Percentiles rank a stretch among this genome's conserved stretches.
Evolutionary conservation across 2,888 invertebrate genomes (phyloP).

Genomic region (Drosophila putrida): DNA sequence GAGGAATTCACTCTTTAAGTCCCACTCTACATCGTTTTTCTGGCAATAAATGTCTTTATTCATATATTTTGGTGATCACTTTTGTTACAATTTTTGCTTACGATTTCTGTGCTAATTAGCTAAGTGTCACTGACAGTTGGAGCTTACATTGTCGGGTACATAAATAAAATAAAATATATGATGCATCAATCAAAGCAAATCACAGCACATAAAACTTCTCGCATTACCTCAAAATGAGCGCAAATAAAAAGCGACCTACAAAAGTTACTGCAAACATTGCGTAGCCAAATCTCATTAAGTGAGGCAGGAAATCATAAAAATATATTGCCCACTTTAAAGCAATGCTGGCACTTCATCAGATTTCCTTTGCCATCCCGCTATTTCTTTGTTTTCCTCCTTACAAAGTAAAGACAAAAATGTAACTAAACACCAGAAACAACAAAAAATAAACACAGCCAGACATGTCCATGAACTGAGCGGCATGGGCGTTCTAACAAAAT

Average conservation of each 20-base stretch:
- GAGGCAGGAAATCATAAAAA: slow-evolving; percentile 71
- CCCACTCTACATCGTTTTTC: background rate
- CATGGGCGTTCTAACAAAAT: slow-evolving; percentile 44
- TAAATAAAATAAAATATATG: slow-evolving; percentile 15
- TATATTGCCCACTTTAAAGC: slow-evolving; percentile 79
- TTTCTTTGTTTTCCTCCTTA: background rate
- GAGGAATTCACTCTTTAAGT: background rate
- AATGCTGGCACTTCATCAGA: slow-evolving; percentile 76
- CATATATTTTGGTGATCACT: background rate
- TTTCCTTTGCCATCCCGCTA: background rate
- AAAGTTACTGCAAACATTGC: slow-evolving; percentile 53
- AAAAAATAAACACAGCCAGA: slow-evolving; percentile 38
- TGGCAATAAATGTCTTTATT: background rate
- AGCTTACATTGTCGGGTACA: slow-evolving; percentile 11
- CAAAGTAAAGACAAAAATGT: slow-evolving; percentile 67
- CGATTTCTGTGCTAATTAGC: slow-evolving; percentile 21
- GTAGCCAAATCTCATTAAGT: slow-evolving; percentile 70
- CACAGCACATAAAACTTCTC: slow-evolving; percentile 78
- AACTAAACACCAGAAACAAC: slow-evolving; percentile 71
- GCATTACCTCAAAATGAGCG: slow-evolving; percentile 74
- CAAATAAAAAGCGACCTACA: slow-evolving; percentile 62
- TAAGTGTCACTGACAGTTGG: slow-evolving; percentile 36
- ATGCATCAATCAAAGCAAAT: slow-evolving; percentile 73
- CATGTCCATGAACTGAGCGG: slow-evolving; percentile 15
- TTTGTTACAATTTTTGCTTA: background rate